Evolutionary conservation across 1,140 invertebrate genomes (phyloP).

Genomic region (Drosophila pseudoananassae): DNA sequence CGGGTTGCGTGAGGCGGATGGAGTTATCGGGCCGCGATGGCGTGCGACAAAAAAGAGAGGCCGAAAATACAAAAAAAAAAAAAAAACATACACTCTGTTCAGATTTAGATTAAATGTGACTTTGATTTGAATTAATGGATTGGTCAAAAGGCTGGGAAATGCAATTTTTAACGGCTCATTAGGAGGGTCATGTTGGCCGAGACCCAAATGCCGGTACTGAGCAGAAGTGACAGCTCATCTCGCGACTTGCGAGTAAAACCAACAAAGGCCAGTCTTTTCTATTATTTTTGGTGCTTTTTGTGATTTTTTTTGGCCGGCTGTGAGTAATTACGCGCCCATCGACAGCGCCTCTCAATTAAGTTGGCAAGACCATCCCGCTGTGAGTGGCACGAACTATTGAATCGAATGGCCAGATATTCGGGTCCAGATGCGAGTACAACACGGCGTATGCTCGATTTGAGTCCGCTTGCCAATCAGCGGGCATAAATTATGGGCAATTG

Average conservation of each 20-base stretch:
- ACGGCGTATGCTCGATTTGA: conserved; percentile 56
- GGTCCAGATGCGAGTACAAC: conserved; percentile 39
- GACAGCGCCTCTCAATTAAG: conserved; percentile 66
- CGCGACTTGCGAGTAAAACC: conserved; percentile 14
- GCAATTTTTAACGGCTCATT: conserved; percentile 52
- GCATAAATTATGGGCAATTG: conserved; percentile 76
- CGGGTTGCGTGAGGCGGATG: conserved; percentile 41
- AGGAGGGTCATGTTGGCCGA: conserved; percentile 57
- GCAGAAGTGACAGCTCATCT: conserved; percentile 42
- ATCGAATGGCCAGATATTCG: conserved; percentile 9
- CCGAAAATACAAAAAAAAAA: not conserved
- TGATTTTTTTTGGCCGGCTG: conserved; percentile 21
- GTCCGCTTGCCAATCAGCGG: conserved; percentile 62
- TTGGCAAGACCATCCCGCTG: conserved; percentile 44
- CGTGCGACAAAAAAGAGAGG: conserved; percentile 56
- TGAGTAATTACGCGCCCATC: conserved; percentile 61
- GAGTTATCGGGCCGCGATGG: conserved; percentile 15
- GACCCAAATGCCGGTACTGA: conserved; percentile 58
- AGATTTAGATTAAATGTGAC: conserved; percentile 57
- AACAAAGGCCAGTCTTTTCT: conserved; percentile 33
- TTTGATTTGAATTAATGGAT: conserved; percentile 68
- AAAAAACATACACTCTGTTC: conserved; percentile 19
- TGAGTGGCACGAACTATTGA: conserved; percentile 32
- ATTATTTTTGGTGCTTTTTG: not conserved
- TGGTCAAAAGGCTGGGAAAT: conserved; percentile 52